Evolutionary conservation across 2,113 vertebrate species (phyloP).

Genomic region (Naja naja): DNA sequence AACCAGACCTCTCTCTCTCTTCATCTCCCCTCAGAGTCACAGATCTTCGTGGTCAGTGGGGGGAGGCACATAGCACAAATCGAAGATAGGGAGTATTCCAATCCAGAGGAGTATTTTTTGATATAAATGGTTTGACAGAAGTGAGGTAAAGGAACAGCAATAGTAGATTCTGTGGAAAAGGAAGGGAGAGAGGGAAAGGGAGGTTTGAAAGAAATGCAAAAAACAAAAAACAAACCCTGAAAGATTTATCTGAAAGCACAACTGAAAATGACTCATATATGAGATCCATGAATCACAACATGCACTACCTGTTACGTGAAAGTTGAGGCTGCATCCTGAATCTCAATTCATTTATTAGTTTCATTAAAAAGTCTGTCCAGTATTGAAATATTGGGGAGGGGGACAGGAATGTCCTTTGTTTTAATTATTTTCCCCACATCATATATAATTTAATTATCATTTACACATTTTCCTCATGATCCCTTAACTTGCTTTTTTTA

Average conservation of each 20-base stretch:
- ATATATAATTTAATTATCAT: neutral
- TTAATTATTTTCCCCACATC: neutral
- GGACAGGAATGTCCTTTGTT: neutral
- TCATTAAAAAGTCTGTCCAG: neutral
- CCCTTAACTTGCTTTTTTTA: neutral
- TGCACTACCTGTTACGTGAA: neutral
- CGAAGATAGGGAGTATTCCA: neutral
- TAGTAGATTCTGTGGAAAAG: neutral
- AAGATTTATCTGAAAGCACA: neutral
- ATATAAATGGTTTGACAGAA: neutral
- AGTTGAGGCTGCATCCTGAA: neutral
- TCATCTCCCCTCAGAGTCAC: neutral
- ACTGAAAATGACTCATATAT: neutral
- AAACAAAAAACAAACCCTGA: neutral
- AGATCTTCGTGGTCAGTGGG: neutral
- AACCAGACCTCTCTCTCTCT: neutral
- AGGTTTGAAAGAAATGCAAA: neutral
- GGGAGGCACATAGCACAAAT: neutral
- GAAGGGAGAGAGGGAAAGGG: neutral
- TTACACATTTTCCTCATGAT: neutral
- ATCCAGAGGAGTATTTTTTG: neutral
- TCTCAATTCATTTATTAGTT: neutral
- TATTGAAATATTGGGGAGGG: neutral
- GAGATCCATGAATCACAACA: neutral
- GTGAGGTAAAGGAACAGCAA: neutral